Evolutionary conservation across 2,888 invertebrate species (phyloP).

Genomic region (Silvanus unidentatus): DNA sequence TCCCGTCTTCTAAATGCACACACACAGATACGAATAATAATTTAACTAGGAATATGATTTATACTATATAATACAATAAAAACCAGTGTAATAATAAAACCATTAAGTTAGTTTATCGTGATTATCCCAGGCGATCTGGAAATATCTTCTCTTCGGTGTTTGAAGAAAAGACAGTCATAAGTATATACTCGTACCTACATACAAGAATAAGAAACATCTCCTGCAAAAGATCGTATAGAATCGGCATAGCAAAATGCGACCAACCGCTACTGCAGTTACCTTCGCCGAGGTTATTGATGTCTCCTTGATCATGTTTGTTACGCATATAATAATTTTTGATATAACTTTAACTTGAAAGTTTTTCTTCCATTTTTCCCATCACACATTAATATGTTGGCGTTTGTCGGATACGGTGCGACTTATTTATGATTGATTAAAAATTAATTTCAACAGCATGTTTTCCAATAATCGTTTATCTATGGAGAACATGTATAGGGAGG

Average conservation of each 20-base stretch:
- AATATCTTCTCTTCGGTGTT: conserved; percentile 19
- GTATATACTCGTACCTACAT: too few relatives aligned
- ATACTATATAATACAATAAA: conserved; percentile 23
- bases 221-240: conserved; percentile 6
- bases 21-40: too few relatives aligned
- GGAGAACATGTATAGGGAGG: too few relatives aligned
- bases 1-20: too few relatives aligned
- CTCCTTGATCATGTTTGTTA: conserved; percentile 20
- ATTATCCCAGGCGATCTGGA: conserved; percentile 33
- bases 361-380: not conserved
- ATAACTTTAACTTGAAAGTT: not conserved
- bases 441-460: too few relatives aligned
- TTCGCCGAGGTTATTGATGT: conserved; percentile 26
- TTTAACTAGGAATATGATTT: too few relatives aligned
- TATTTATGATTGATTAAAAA: too few relatives aligned
- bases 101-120: conserved; percentile 36
- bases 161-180: conserved; percentile 17
- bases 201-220: too few relatives aligned
- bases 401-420: too few relatives aligned
- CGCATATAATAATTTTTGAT: not conserved
- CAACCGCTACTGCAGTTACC: conserved; percentile 31
- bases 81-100: conserved; percentile 38
- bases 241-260: conserved; percentile 22
- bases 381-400: too few relatives aligned
- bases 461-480: too few relatives aligned